Evolutionary conservation across 2,888 invertebrate species (phyloP).

Genomic region (Tipula lateralis): DNA sequence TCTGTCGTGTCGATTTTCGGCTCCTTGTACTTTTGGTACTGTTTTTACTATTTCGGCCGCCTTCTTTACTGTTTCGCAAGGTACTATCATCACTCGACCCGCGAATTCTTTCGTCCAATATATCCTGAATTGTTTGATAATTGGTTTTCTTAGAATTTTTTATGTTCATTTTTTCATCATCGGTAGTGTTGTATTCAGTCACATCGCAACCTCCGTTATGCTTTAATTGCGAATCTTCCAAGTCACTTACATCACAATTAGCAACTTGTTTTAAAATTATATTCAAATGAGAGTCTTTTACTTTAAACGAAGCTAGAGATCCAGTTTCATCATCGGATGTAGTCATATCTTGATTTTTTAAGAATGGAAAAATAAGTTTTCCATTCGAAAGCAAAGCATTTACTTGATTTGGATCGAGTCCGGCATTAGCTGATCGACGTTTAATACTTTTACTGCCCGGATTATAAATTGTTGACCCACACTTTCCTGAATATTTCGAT

Average conservation of each 20-base stretch:
- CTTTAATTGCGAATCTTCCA: conserved; percentile 38
- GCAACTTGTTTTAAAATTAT: conserved; percentile 44
- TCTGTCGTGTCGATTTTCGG: conserved; percentile 42
- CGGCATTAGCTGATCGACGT: conserved; percentile 44
- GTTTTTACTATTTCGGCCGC: conserved; percentile 38
- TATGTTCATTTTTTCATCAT: conserved; percentile 38
- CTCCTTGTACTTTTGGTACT: conserved; percentile 45
- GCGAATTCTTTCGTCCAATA: conserved; percentile 38
- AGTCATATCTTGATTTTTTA: conserved; percentile 48
- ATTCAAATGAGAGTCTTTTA: conserved; percentile 48
- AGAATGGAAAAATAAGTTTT: conserved; percentile 47
- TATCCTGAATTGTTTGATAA: conserved; percentile 20
- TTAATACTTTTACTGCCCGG: conserved; percentile 42
- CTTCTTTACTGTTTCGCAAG: conserved; percentile 39
- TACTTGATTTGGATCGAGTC: conserved; percentile 45
- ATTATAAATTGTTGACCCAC: conserved; percentile 37
- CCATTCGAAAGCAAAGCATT: conserved; percentile 43
- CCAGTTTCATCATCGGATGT: conserved; percentile 46
- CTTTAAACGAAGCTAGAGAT: conserved; percentile 46
- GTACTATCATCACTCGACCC: conserved; percentile 39
- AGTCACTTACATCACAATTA: conserved; percentile 38
- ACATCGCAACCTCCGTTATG: conserved; percentile 37
- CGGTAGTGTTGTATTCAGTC: conserved; percentile 38
- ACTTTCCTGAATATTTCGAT: conserved; percentile 44
- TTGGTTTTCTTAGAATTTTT: conserved; percentile 39